Base-by-base conservation (phyloP, 1,140 invertebrate genomes). In the Lepidurus apus region DNA sequence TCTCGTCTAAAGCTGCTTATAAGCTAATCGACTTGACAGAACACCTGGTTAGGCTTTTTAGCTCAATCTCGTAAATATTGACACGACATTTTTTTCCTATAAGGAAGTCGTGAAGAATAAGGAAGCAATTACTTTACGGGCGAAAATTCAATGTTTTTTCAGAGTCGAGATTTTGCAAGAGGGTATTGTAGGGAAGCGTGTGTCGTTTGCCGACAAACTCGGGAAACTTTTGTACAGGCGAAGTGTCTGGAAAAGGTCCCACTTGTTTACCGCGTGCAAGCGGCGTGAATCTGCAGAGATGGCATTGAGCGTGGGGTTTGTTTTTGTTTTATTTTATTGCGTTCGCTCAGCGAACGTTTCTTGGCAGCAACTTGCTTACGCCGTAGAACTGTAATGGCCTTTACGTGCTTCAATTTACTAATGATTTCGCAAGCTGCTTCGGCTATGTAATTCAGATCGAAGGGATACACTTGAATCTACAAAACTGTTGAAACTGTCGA, bases 371-470 rank as follows among this genome's bases (percentile, higher is more conserved):
- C 45, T 4, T 17, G 53, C 21, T 34, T 34, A 4, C 34, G 1
- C 53, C 21, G 53, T 65, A n/a, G 17, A 65, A 65, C 53, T 65
- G 53, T 65, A 65, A 65, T 65, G 53, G 21, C 53, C 53, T 65
- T 65, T n/a, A 21, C 53, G 13, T 65, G 53, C 34, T 34, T 34
- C 17, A 65, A 21, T 65, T 65, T 65, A 21, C 53, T 7, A 9
- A 65, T 13, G 53, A 9, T 65, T 65, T 65, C 21, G 53, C 53
- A 65, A 65, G 53, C 13, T 65, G 17, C 13, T 65, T 65, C 21
- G 17, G 17, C 17, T 9, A 65, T 7, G 53, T 21, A 65, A 5
- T 65, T 65, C 34, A 34, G 34, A 34, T 34, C 34, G 1, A 34
- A 34, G 34, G 34, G 34, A 34, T 34, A 34, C 3, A 34, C 34